A percentile compares a stretch with the other conserved stretches of the same genome.
phyloP scores from a whole-genome alignment of 2,888 invertebrate genomes.

The Clanis bilineata region DNA sequence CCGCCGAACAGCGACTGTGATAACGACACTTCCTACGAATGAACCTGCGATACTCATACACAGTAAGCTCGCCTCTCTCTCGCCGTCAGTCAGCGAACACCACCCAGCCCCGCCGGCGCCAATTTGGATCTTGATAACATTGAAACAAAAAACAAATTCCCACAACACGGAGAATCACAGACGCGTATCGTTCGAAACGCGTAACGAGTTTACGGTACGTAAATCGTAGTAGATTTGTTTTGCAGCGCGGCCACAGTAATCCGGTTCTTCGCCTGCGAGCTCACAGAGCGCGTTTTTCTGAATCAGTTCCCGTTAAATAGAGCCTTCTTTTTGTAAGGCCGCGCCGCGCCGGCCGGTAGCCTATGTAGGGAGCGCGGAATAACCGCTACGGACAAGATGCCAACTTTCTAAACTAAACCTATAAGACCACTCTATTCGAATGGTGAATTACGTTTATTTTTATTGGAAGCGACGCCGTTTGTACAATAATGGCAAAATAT shows the following conservation, averaged over 20 bases:
- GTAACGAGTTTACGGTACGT: slow-evolving; percentile 81
- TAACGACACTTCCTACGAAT: slow-evolving; percentile 74
- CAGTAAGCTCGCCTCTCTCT: slow-evolving; percentile 73
- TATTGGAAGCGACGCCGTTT: slow-evolving; percentile 58
- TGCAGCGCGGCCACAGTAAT: slow-evolving; percentile 69
- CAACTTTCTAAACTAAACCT: slow-evolving; percentile 80
- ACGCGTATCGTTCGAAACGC: slow-evolving; percentile 66
- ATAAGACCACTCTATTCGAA: slow-evolving; percentile 64
- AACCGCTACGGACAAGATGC: slow-evolving; percentile 77
- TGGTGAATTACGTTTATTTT: slow-evolving; percentile 72
- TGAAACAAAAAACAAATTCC: slow-evolving; percentile 58
- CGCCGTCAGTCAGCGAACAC: slow-evolving; percentile 54
- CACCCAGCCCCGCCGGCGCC: slow-evolving; percentile 38
- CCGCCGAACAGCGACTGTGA: slow-evolving; percentile 79
- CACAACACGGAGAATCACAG: slow-evolving; percentile 43
- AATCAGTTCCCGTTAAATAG: slow-evolving; percentile 67
- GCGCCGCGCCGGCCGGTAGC: slow-evolving; percentile 60
- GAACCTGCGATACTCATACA: slow-evolving; percentile 71
- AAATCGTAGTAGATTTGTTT: slow-evolving; percentile 80
- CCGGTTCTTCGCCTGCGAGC: slow-evolving; percentile 65
- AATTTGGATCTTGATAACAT: slow-evolving; percentile 53
- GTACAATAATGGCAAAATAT: slow-evolving; percentile 67
- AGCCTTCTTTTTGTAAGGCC: slow-evolving; percentile 70
- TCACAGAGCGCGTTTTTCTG: slow-evolving; percentile 70
- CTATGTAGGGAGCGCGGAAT: slow-evolving; percentile 71